Base-by-base conservation (phyloP, 2,113 vertebrate genomes). In the Tinamus guttatus region DNA sequence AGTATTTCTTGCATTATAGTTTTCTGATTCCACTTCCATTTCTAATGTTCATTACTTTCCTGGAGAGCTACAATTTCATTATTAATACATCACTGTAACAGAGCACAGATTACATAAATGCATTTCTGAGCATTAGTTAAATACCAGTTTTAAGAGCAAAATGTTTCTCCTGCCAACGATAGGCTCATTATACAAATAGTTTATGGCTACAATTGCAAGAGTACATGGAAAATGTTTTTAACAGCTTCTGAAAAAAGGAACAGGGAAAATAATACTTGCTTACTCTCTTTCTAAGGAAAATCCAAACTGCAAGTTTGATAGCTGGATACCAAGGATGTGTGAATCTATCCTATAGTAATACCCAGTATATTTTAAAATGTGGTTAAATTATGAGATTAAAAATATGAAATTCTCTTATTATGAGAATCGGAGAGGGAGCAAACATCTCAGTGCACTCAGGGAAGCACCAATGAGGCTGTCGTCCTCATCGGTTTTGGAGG, bases 51-150 rank as follows among this genome's bases (percentile, higher is more conserved):
- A 90, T 97, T 97, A 94, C 96, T 95, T 95, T 94, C 90, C 90
- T 85, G 62, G 92, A 94, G 93, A 94, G 96, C 70, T 95, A 92
- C 95, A 97, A 95, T 97, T 96, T 97, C 94, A 97, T 96, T 95
- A 95, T 96, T 94, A 94, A 96, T 96, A 94, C 74, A 93, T 97
- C 96, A 96, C 67, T 85, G 32, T 92, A 96, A 96, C 69, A 63
- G 92, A 81, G 83, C 83, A 91, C 49, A 90, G 62, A 93, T 90
- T 94, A 92, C 81, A 89, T 60, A 93, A 95, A 90, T 86, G 92
- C 86, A 93, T 94, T 95, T 92, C 92, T 90, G 74, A 97, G 74
- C 92, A 87, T 96, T 95, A 94, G 90, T 85, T 97, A 95, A 96
- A 92, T 90, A 65, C 64, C 86, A 62, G 83, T 92, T 96, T 93